Base-by-base conservation (phyloP, 2,888 invertebrate genomes). In the Tetheella fluctuosa region DNA sequence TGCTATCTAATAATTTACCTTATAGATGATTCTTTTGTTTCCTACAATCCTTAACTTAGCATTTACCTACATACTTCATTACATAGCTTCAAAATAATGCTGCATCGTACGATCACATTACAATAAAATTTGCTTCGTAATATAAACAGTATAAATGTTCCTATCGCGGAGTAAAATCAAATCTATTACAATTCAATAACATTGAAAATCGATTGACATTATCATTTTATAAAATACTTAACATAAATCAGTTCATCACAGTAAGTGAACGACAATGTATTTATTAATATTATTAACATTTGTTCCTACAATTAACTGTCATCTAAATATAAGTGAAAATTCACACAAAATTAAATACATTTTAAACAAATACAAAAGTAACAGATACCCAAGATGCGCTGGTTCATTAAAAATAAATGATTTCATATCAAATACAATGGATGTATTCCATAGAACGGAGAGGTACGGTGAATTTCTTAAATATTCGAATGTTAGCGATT, bases 401-500 rank as follows among this genome's bases (percentile, higher is more conserved):
- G 65, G 62, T 10, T 60, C 62, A 7, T 52, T 65, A 1, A 74
- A 77, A 56, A 23, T 80, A 0, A 71, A 74, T 13, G 67, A 63
- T 53, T 76, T 87, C 59, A 63, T 83, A 0, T 71, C 69, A 2
- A 80, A 74, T 59, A 75, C 81, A 0, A 54, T 83, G 0, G 70
- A 70, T 20, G 76, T 85, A 59, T 66, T 86, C 1, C 74, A 84
- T 56, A 80, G 70, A 23, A 84, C 79, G 6, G 73, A 81, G 12
- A 75, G 80, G 15, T 78, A 77, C 58, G 76, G 77, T 6, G 85
- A 85, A 30, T 81, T 80, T 61, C 61, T 83, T 4, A 79, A 77
- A 30, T 71, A 69, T 61, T 71, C 69, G 2, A 84, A 86, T 69
- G 68, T 79, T 0, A 88, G 86, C 71, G 80, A 80, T 13, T 89